Evolutionary conservation across 2,113 vertebrate genomes (phyloP), one percentile per base, ranked within the genome.

Genomic region (Alethe diademata): DNA sequence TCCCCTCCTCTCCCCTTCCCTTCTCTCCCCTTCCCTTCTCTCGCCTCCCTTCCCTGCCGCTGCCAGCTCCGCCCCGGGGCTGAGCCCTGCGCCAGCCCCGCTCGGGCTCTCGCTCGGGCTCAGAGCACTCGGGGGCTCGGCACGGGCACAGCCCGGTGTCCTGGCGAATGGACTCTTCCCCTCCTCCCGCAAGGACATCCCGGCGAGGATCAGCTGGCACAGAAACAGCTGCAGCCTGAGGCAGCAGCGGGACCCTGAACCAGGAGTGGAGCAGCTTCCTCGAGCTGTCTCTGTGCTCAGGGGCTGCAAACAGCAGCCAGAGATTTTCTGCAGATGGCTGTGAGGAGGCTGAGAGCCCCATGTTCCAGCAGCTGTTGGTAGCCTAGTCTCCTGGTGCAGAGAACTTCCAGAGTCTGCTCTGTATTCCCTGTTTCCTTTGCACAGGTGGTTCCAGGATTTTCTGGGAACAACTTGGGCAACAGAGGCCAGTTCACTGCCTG

Each of bases 91-190:
- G 9, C 51, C 16, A 9, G 51, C 28, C 26, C 51, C 28, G 9
- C 51, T 29, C 25, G 15, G 25, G 15, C 26, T 51, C 50, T 51
- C 25, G 14, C 50, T 15, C 16, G 15, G 26, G 26, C 51, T 53
- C 26, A 4, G 28, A 53, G 22, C 6, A 1, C 8, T n/a, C 38
- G 26, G 25, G 6, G 12, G 11, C 8, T 45, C 3, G 23, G 38
- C 12, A 43, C 1, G 3, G 23, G 23, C 9, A 13, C 22, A 25
- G 19, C 14, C 60, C 16, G 64, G 4, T 23, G 6, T 53, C 5
- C 12, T 1, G 15, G 10, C 5, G 47, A 61, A 61, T 12, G 11
- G 19, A 8, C 15, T 17, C 8, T n/a, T 2, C 12, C 8, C 5
- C 12, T 87, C 25, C 11, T 45, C 14, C 28, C 60, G 54, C 18